Conservation (phyloP, 1,140 invertebrate species). For the Scaptomyza pallida region DNA sequence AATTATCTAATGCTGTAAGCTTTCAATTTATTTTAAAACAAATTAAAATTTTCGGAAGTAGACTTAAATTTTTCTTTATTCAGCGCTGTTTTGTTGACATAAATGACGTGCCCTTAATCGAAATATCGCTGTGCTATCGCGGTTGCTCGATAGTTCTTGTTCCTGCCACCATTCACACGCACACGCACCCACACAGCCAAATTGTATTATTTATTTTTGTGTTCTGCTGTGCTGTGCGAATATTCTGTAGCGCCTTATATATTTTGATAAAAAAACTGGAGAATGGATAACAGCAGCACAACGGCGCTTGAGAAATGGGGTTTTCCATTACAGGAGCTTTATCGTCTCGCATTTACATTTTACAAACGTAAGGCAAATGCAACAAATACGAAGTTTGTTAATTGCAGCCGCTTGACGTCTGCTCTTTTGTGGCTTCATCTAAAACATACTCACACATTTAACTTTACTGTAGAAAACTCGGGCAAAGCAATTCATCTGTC, state of each 20-base stretch:
- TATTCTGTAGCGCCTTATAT: conserved; percentile 34
- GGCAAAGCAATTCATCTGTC: conserved; percentile 97
- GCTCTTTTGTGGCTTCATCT: conserved; percentile 49
- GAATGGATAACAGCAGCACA: conserved; percentile 43
- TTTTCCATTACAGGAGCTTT: conserved; percentile 91
- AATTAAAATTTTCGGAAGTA: too few relatives aligned
- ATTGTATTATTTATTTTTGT: conserved; percentile 71
- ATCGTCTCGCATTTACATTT: conserved; percentile 92
- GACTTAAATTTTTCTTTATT: too few relatives aligned
- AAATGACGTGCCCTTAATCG: conserved; percentile 21
- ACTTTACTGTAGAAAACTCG: conserved; percentile 95
- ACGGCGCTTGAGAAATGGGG: conserved; percentile 86
- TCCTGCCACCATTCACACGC: conserved; percentile 21
- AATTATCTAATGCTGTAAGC: too few relatives aligned
- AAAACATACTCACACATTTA: conserved; percentile 7
- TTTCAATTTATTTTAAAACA: too few relatives aligned
- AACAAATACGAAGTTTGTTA: not conserved
- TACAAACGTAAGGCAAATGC: conserved; percentile 90
- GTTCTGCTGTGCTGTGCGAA: conserved; percentile 52
- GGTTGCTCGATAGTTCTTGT: conserved; percentile 12
- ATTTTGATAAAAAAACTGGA: conserved; percentile 6
- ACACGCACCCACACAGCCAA: conserved; percentile 20
- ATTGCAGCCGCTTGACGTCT: conserved; percentile 18
- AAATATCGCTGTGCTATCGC: conserved; percentile 2
- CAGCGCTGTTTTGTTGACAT: not conserved